These are phyloP conservation scores for Paradoxurus hermaphroditus DNA, from an alignment of 2,113 vertebrate genomes.

Conservation along the genomic window DNA sequence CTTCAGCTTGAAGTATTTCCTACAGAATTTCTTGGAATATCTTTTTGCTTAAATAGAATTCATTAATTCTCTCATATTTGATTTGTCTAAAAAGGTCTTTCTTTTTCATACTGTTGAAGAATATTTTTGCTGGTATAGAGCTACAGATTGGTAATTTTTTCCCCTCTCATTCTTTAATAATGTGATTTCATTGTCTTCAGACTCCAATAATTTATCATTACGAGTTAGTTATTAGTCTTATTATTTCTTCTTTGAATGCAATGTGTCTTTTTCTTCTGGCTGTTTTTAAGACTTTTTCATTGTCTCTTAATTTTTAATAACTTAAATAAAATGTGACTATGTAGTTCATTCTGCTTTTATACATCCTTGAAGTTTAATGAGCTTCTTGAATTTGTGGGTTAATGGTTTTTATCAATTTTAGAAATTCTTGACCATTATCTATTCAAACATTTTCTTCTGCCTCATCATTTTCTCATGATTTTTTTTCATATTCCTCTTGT, in stretches of 20 bases:
- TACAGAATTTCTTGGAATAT: neutral
- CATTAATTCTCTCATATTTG: neutral
- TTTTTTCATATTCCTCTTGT: neutral
- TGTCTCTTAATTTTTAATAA: neutral
- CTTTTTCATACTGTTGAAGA: neutral
- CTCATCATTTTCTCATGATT: neutral
- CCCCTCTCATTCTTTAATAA: neutral
- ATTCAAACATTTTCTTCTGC: neutral
- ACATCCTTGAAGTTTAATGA: neutral
- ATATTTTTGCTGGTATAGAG: neutral
- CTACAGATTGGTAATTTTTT: neutral
- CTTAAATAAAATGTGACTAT: neutral
- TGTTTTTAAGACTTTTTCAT: neutral
- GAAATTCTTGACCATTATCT: neutral
- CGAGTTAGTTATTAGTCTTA: neutral
- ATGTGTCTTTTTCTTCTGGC: neutral
- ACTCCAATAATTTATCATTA: neutral
- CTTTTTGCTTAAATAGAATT: neutral
- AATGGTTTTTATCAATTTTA: neutral
- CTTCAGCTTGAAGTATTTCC: neutral
- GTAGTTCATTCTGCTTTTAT: neutral
- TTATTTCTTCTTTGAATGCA: neutral
- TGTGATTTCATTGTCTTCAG: neutral
- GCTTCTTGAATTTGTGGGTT: neutral
- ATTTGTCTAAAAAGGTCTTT: neutral